Conservation (phyloP, 1,140 invertebrate genomes). For the Gryon sp. region DNA sequence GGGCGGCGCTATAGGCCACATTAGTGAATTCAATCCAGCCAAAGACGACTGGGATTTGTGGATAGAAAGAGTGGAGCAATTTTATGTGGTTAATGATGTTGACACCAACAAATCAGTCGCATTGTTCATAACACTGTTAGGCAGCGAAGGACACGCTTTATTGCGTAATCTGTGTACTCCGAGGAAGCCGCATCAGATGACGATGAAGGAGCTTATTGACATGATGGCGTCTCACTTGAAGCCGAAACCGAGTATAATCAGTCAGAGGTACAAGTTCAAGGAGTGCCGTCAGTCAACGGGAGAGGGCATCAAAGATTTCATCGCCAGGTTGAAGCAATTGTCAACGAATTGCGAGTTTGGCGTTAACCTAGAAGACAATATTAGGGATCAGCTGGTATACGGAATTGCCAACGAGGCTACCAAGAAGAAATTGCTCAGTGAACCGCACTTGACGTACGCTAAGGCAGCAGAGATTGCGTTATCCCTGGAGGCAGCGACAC, state of each 20-base stretch:
- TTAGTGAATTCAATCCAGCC: no score
- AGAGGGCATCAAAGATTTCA: slow-evolving; percentile 11
- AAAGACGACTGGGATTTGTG: slow-evolving; percentile 7
- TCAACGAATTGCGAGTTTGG: slow-evolving; percentile 34
- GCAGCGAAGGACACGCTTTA: slow-evolving; percentile 41
- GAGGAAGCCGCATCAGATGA: not conserved
- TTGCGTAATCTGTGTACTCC: slow-evolving; percentile 49
- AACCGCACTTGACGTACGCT: slow-evolving; percentile 4
- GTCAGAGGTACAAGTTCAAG: slow-evolving; percentile 51
- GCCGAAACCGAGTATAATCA: slow-evolving; percentile 31
- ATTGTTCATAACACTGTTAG: slow-evolving; percentile 32
- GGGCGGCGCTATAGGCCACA: no score
- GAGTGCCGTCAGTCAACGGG: slow-evolving; percentile 17
- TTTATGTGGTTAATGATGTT: slow-evolving; percentile 13
- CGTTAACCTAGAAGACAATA: slow-evolving; percentile 18
- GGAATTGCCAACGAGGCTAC: slow-evolving; percentile 10
- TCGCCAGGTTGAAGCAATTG: slow-evolving; percentile 6
- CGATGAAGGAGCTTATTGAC: not conserved
- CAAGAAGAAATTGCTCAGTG: slow-evolving; percentile 25
- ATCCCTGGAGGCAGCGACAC: no score
- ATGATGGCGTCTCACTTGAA: slow-evolving; percentile 40
- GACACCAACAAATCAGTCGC: slow-evolving; percentile 11
- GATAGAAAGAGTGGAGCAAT: slow-evolving; percentile 15
- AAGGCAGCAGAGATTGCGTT: slow-evolving; percentile 13
- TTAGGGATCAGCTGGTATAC: slow-evolving; percentile 25